Evolutionary conservation across 2,888 invertebrate species (phyloP).

Genomic region (Apodemia duryi): DNA sequence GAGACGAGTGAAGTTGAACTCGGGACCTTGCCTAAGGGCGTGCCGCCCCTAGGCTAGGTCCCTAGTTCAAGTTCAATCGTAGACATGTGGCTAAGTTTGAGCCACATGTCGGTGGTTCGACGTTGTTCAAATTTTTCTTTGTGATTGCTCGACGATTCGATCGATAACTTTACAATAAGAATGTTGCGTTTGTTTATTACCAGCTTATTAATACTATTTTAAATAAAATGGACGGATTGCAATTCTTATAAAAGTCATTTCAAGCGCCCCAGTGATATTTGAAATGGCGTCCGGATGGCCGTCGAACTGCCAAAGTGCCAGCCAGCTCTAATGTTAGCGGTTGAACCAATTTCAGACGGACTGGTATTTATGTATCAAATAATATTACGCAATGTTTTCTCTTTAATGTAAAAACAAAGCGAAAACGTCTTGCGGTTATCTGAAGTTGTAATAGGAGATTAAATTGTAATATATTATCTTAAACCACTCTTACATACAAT

Average conservation of each 20-base stretch:
- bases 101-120: too few relatives aligned
- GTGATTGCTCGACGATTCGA: too few relatives aligned
- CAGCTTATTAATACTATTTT: neutral
- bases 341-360: constrained; percentile 54
- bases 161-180: too few relatives aligned
- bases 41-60: too few relatives aligned
- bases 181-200: too few relatives aligned
- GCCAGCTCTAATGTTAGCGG: constrained; percentile 59
- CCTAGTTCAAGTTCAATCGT: too few relatives aligned
- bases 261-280: constrained; percentile 70
- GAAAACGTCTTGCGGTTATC: neutral
- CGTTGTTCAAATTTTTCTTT: too few relatives aligned
- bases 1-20: too few relatives aligned
- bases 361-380: constrained; percentile 31
- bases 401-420: neutral
- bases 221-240: neutral
- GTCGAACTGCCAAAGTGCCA: constrained; percentile 49
- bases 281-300: constrained; percentile 36
- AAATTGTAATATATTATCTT: neutral
- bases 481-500: neutral
- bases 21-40: too few relatives aligned
- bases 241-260: constrained; percentile 34
- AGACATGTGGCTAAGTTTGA: too few relatives aligned
- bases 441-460: neutral
- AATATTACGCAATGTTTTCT: constrained; percentile 9